Percentiles rank a stretch among this genome's conserved stretches.
Conservation (phyloP, 23 tunicate species). For the Halocynthia roretzi region DNA sequence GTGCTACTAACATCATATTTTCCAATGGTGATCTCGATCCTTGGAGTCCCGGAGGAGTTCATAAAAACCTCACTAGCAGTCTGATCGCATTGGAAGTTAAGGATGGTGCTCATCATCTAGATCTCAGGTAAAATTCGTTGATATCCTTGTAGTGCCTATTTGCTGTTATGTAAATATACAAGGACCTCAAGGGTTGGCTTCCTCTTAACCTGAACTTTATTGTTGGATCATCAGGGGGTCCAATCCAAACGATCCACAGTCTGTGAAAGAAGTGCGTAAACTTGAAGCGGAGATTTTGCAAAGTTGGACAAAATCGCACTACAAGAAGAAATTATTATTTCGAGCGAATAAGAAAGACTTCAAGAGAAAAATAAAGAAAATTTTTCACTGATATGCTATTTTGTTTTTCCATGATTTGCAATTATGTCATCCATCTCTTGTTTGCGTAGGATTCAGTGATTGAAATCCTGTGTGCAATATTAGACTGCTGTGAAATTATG, state of each 20-base stretch:
- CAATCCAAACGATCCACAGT: constrained; percentile 62
- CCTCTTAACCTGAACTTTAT: background rate
- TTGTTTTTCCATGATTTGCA: no score
- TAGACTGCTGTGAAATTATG: no score
- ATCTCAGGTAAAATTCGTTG: constrained; percentile 55
- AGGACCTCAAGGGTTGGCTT: background rate
- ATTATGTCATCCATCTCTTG: no score
- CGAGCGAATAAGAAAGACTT: background rate
- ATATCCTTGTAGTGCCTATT: background rate
- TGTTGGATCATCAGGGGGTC: constrained; percentile 39
- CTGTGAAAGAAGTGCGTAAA: constrained; percentile 57
- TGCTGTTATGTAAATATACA: background rate
- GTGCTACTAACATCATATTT: constrained; percentile 82
- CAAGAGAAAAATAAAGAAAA: no score
- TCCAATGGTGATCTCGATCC: constrained; percentile 99
- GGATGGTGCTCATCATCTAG: constrained; percentile 98
- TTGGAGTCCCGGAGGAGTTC: constrained; percentile 93
- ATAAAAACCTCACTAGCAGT: constrained; percentile 43
- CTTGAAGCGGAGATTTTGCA: constrained; percentile 45
- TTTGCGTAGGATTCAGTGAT: no score
- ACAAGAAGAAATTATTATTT: background rate
- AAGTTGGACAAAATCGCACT: constrained; percentile 52
- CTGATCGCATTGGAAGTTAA: constrained; percentile 56
- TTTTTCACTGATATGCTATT: no score
- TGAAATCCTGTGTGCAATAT: no score